phyloP scores from a whole-genome alignment of 37 sponge, comb jelly and placozoan species.

The Axinella damicornis region DNA sequence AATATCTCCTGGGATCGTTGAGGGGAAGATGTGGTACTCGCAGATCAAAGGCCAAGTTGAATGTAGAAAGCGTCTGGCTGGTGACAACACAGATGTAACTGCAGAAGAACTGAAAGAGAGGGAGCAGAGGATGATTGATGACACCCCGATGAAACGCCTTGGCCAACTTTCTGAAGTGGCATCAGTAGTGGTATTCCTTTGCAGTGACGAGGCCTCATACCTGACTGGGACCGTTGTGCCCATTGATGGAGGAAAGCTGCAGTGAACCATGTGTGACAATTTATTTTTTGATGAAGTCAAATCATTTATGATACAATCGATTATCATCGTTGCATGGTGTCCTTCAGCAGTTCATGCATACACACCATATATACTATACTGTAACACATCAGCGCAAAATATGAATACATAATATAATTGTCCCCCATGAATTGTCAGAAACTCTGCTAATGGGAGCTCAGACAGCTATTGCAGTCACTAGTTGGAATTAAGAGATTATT shows the following conservation, averaged over 20 bases:
- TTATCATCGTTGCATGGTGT: too few species aligned
- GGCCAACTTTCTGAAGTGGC: conserved; percentile 80
- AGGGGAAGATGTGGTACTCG: conserved; percentile 79
- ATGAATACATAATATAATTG: too few species aligned
- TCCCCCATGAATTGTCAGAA: too few species aligned
- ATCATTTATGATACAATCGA: too few species aligned
- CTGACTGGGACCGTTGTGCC: conserved; percentile 70
- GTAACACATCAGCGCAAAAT: too few species aligned
- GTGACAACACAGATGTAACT: conserved; percentile 27
- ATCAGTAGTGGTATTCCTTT: conserved; percentile 77
- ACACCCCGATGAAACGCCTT: conserved; percentile 74
- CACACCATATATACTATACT: too few species aligned
- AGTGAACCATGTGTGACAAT: not conserved
- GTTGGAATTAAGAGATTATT: too few species aligned
- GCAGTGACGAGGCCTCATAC: conserved; percentile 82
- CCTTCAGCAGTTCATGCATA: too few species aligned
- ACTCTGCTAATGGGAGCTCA: too few species aligned
- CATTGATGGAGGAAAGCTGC: conserved; percentile 83
- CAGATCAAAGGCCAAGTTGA: conserved; percentile 75
- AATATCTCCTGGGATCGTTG: conserved; percentile 82
- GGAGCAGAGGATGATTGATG: conserved; percentile 59
- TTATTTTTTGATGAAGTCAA: too few species aligned
- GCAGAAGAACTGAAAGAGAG: conserved; percentile 38
- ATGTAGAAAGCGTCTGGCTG: conserved; percentile 40
- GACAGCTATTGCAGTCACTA: too few species aligned